Evolutionary conservation across 2,113 vertebrate genomes (phyloP), one percentile per base, ranked within the genome.

Genomic region (Mionectes macconnelli): DNA sequence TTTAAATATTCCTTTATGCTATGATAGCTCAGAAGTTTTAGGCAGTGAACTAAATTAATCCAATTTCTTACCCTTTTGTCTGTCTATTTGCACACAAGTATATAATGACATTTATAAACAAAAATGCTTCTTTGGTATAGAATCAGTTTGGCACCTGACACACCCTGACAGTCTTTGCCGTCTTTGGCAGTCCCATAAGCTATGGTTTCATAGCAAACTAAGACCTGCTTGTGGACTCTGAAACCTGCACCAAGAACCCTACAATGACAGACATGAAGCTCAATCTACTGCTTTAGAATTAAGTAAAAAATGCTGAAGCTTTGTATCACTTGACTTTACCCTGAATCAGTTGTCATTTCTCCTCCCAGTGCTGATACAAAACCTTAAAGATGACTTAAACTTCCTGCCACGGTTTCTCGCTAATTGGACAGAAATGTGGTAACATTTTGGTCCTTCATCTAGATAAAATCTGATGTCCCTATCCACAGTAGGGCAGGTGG

Each of bases 401-500:
- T 66, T 18, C 0, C 45, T 22, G 22, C 7, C n/a, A 55, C n/a
- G 57, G 25, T 13, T 42, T 77, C 50, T 77, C 50, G 69, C 8
- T 53, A 57, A 73, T 40, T 74, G 75, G 55, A 39, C 21, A 89
- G 17, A 78, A 73, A 74, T 8, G 25, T 57, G 14, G 20, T 66
- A 81, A 18, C 20, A 50, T 40, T 84, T 87, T 39, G 83, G 49
- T 42, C 45, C 9, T 35, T 84, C 14, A 69, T 21, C 30, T 24
- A 80, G 9, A 68, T 22, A 74, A 91, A 79, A 88, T 72, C 20
- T 79, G 3, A 74, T 19, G 19, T 24, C 31, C 9, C 31, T 79
- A 20, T 6, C 12, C n/a, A 42, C 9, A 16, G n/a, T 7, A 55
- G 4, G 2, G 4, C 2, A 6, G 1, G 20, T 35, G 62, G 33